These are phyloP conservation scores for Stenichneumon culpator DNA, from an alignment of 2,888 invertebrate species.

Conservation along the genomic window DNA sequence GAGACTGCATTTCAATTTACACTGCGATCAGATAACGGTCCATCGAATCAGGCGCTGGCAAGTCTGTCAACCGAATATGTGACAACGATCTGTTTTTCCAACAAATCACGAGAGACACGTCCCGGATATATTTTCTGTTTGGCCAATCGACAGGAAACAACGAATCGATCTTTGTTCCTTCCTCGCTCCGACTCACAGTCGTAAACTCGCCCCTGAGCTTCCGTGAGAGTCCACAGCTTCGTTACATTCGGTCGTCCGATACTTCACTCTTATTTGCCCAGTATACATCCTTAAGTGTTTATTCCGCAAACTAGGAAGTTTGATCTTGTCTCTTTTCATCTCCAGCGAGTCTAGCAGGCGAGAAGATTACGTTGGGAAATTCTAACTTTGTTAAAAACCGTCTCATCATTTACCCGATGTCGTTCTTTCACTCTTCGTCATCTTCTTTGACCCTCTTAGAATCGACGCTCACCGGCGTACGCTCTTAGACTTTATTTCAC, in stretches of 20 bases:
- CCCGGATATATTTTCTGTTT: neutral
- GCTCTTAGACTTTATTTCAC: slow-evolving; percentile 3
- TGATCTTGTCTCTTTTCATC: neutral
- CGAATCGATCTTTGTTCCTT: slow-evolving; percentile 6
- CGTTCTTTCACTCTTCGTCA: slow-evolving; percentile 2
- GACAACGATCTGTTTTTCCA: neutral
- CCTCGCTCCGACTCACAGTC: neutral
- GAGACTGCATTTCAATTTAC: slow-evolving; percentile 25
- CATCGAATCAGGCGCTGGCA: neutral
- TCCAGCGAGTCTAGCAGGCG: neutral
- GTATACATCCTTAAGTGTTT: slow-evolving; percentile 8
- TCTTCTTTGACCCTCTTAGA: slow-evolving; percentile 2
- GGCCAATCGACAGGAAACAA: neutral
- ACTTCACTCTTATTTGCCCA: neutral
- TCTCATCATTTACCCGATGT: slow-evolving; percentile 6
- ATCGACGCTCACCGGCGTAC: slow-evolving; percentile 20
- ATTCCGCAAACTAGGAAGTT: slow-evolving; percentile 12
- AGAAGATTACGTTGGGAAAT: slow-evolving; percentile 36
- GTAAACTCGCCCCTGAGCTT: slow-evolving; percentile 12
- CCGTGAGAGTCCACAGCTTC: slow-evolving; percentile 21
- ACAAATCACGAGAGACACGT: neutral
- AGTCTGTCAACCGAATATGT: neutral
- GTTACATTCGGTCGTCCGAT: slow-evolving; percentile 17
- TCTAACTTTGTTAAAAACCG: slow-evolving; percentile 44
- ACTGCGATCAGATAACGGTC: neutral